Evolutionary conservation across 2,888 invertebrate genomes (phyloP).

Genomic region (Synergus laeviventris): DNA sequence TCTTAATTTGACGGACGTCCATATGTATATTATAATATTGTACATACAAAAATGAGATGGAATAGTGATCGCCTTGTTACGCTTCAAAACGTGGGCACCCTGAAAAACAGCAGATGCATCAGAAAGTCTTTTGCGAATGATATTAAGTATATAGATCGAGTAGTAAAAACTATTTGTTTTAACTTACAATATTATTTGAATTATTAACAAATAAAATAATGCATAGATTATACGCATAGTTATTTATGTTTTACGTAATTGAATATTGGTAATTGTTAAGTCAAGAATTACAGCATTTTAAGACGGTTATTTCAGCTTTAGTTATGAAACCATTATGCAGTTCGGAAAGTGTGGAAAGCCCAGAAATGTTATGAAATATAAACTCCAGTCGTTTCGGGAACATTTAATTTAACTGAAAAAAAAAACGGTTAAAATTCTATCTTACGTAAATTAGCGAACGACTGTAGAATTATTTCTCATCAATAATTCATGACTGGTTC

Average conservation of each 20-base stretch:
- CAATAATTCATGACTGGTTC: too few relatives aligned
- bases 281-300: too few relatives aligned
- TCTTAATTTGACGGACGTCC: slow-evolving; percentile 39
- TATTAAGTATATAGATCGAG: not conserved
- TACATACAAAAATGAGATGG: slow-evolving; percentile 2
- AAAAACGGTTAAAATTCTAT: not conserved
- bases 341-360: not conserved
- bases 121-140: not conserved
- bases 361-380: not conserved
- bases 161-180: not conserved
- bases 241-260: too few relatives aligned
- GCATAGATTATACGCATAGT: too few relatives aligned
- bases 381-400: not conserved
- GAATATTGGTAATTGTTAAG: too few relatives aligned
- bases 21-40: not conserved
- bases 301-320: too few relatives aligned
- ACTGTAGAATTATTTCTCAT: too few relatives aligned
- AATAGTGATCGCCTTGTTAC: slow-evolving; percentile 1
- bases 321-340: too few relatives aligned
- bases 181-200: too few relatives aligned
- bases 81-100: not conserved
- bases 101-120: not conserved
- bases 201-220: too few relatives aligned
- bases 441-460: not conserved
- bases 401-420: not conserved